Evolutionary conservation across 2,888 invertebrate genomes (phyloP), one percentile per base, ranked within the genome.

Genomic region (Adelphocoris suturalis): DNA sequence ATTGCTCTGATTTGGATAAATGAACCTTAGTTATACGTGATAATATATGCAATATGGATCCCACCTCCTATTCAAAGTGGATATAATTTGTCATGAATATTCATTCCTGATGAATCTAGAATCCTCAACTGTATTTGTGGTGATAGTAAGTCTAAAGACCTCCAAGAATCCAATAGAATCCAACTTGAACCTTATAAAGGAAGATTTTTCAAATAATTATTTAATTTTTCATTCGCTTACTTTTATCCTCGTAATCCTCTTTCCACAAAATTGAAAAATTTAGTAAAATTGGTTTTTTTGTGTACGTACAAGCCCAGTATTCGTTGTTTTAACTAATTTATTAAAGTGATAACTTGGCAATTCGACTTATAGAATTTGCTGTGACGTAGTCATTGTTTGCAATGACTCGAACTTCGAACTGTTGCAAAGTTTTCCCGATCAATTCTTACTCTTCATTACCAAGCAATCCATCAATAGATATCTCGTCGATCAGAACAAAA

Each of bases 1-100:
- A 27, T 76, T 76, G 76, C 27, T 78, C 78, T 37, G 78, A 78
- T 46, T 78, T 46, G 78, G 78, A 78, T 28, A 28, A 78, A 78
- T 78, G 78, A 46, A 78, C 78, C 28, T 78, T 78, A 78, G 28
- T 78, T 78, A 46, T 78, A 47, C 14, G 78, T 78, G 78, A 46
- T 46, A 78, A 78, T 78, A 9, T 78, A 78, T 78, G 78, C 78
- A 78, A 78, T 78, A 47, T 78, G 78, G 78, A 46, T 78, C 78
- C 78, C 1, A 78, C 78, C 28, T 28, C 46, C 78, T 46, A 76
- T 78, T 78, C 78, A 78, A 13, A 37, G 68, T 68, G 19, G 78
- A 78, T 0, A 11, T 12, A n/a, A 68, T 75, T 46, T 37, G 28
- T 78, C 46, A 78, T 78, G 78, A 78, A 78, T 78, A 78, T 78